Evolutionary conservation across 1,140 invertebrate species (phyloP).

Genomic region (Spodoptera frugiperda): DNA sequence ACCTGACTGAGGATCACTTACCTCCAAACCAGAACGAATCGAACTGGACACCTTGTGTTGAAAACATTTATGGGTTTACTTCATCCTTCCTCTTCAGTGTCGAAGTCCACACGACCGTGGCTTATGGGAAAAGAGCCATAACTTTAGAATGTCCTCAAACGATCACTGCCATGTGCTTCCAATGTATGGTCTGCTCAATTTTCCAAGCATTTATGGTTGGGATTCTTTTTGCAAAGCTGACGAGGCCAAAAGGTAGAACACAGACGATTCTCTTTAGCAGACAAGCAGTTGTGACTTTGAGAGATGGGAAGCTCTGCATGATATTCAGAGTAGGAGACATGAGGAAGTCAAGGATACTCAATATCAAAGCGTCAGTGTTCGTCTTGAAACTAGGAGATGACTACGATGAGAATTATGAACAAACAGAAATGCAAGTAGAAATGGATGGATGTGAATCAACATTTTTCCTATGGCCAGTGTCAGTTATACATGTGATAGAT

Average conservation of each 20-base stretch:
- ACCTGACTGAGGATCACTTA: constrained; percentile 91
- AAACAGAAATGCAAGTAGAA: constrained; percentile 90
- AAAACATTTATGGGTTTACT: constrained; percentile 92
- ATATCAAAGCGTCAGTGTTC: constrained; percentile 93
- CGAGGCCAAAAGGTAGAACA: constrained; percentile 96
- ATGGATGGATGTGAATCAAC: constrained; percentile 91
- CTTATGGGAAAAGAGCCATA: constrained; percentile 91
- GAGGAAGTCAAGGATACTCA: constrained; percentile 97
- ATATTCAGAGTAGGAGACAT: constrained; percentile 98
- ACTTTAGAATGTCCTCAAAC: constrained; percentile 97
- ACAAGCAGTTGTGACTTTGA: constrained; percentile 93
- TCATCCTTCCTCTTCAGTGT: constrained; percentile 96
- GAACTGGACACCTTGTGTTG: constrained; percentile 93
- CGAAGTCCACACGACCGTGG: constrained; percentile 96
- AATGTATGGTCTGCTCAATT: constrained; percentile 97
- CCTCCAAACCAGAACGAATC: constrained; percentile 87
- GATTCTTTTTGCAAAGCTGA: constrained; percentile 96
- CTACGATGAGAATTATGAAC: constrained; percentile 88
- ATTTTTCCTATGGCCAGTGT: constrained; percentile 96
- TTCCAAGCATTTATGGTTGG: constrained; percentile 92
- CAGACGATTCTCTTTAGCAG: constrained; percentile 96
- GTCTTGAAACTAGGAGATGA: constrained; percentile 91
- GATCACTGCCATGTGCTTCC: constrained; percentile 97
- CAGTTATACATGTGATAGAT: constrained; percentile 92
- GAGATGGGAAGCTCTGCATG: constrained; percentile 94